Conservation (phyloP, 2,797 vertebrate genomes). For the Aldrovandia affinis region DNA sequence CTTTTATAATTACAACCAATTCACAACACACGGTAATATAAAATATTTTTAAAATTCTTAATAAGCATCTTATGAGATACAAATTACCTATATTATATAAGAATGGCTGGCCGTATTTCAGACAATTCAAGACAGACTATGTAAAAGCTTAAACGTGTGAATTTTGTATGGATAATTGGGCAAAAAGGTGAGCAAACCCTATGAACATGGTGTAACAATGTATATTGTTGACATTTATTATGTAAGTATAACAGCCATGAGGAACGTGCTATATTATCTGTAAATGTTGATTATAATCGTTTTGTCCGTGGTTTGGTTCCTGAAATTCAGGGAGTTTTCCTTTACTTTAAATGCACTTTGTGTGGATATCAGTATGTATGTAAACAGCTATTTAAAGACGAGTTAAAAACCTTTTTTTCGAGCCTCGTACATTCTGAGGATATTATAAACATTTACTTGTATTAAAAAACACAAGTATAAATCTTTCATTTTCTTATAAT, state of each 20-base stretch:
- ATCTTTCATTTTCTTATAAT: conserved; percentile 98
- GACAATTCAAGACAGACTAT: conserved; percentile 51
- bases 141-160: conserved; percentile 55
- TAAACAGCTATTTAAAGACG: conserved; percentile 96
- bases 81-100: conserved; percentile 45
- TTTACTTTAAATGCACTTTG: conserved; percentile 99
- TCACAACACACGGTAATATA: conserved; percentile 54
- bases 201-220: conserved; percentile 78
- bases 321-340: conserved; percentile 92
- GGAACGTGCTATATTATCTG: conserved; percentile 80
- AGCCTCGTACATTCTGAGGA: conserved; percentile 84
- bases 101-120: conserved; percentile 43
- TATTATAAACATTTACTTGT: conserved; percentile 99
- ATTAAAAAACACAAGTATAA: conserved; percentile 94
- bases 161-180: conserved; percentile 53
- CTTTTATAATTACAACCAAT: conserved; percentile 26
- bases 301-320: conserved; percentile 90
- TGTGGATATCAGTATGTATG: conserved; percentile 99
- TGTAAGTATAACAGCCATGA: conserved; percentile 87
- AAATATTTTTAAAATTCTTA: conserved; percentile 44
- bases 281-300: conserved; percentile 91
- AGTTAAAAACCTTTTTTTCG: conserved; percentile 93
- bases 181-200: conserved; percentile 63
- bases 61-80: conserved; percentile 55
- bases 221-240: conserved; percentile 73